Percentiles rank a stretch among this genome's conserved stretches.
phyloP scores from a whole-genome alignment of 1,140 invertebrate species.

The Trachymyrmex septentrionalis region DNA sequence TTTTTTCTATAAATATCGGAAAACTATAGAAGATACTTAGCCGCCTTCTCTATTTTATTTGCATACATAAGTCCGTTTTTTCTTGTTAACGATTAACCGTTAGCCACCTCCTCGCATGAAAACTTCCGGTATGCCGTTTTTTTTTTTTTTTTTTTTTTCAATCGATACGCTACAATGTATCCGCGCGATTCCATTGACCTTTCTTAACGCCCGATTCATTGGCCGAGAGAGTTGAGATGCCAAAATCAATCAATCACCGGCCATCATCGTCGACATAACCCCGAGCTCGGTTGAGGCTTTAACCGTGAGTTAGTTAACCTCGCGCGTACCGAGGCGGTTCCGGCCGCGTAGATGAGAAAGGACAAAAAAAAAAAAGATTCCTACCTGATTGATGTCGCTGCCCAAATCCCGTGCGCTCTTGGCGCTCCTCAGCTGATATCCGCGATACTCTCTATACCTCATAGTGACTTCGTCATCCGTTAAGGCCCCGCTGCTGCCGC shows the following conservation, averaged over 20 bases:
- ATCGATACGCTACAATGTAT: constrained; percentile 2
- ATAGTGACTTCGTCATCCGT: constrained; percentile 84
- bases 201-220: constrained; percentile 39
- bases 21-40: not conserved
- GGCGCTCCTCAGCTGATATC: constrained; percentile 82
- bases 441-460: constrained; percentile 84
- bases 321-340: constrained; percentile 5
- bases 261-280: constrained; percentile 39
- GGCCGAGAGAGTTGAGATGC: constrained; percentile 22
- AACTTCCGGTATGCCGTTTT: constrained; percentile 2
- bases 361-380: constrained; percentile 49
- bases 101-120: not conserved
- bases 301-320: constrained; percentile 50
- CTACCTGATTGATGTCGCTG: constrained; percentile 84
- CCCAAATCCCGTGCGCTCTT: constrained; percentile 83
- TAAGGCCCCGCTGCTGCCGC: constrained; percentile 80
- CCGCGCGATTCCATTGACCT: constrained; percentile 28
- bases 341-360: not conserved
- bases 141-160: not conserved
- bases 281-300: not conserved
- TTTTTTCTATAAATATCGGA: not conserved
- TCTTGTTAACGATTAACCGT: not conserved
- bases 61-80: not conserved
- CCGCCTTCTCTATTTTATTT: not conserved
- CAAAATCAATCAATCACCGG: constrained; percentile 56